phyloP scores from a whole-genome alignment of 2,113 vertebrate species.

The Zosterops borbonicus region DNA sequence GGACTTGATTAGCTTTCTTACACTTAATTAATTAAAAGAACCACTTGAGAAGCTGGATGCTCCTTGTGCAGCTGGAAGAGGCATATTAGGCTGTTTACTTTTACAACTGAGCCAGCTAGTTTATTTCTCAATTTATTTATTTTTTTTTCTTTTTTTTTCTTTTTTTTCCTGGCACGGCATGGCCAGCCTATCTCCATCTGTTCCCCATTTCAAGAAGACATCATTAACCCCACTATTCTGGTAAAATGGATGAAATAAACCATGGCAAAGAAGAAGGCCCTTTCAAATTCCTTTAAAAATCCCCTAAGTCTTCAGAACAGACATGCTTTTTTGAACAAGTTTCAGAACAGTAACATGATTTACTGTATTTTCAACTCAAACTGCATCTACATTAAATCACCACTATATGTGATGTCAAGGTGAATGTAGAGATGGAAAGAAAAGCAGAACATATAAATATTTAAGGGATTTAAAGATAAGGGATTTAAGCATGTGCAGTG shows the following conservation, averaged over 20 bases:
- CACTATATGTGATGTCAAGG: constrained; percentile 46
- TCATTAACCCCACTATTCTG: neutral
- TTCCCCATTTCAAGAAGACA: constrained; percentile 9
- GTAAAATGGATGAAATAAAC: constrained; percentile 23
- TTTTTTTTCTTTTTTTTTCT: neutral
- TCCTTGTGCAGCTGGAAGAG: neutral
- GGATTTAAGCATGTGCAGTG: constrained; percentile 39
- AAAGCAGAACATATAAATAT: constrained; percentile 23
- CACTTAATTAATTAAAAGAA: neutral
- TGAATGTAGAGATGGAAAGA: constrained; percentile 24
- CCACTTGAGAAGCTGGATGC: neutral
- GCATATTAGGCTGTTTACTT: neutral
- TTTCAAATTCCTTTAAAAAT: constrained; percentile 29
- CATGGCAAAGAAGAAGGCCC: neutral
- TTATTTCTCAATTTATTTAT: neutral
- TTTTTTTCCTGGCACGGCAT: neutral
- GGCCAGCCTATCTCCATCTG: neutral
- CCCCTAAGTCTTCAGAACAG: constrained; percentile 10
- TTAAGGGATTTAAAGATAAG: constrained; percentile 45
- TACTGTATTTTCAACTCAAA: constrained; percentile 49
- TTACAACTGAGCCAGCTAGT: neutral
- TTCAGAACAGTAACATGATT: constrained; percentile 54
- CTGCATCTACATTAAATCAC: constrained; percentile 64
- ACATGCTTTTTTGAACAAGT: neutral
- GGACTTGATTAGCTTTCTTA: neutral